These are phyloP conservation scores for Onychomys leucogaster DNA, from an alignment of 2,797 vertebrate genomes.

Conservation along the genomic window DNA sequence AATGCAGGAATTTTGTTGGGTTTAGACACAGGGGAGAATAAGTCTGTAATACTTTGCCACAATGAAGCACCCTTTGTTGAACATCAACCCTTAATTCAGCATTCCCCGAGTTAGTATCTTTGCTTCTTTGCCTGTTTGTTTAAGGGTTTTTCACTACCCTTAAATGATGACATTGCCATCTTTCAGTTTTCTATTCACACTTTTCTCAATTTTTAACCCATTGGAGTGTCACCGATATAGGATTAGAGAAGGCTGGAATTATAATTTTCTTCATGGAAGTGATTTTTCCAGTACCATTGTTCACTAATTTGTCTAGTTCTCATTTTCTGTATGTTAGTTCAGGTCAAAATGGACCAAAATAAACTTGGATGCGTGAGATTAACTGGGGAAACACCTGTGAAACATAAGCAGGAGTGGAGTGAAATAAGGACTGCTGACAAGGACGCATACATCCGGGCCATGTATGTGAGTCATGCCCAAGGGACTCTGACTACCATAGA, in stretches of 20 bases:
- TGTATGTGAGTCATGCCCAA: too few species aligned
- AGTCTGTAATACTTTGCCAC: background rate
- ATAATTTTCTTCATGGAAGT: background rate
- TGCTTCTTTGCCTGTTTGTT: background rate
- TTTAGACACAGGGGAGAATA: background rate
- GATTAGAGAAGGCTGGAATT: background rate
- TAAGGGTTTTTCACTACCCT: background rate
- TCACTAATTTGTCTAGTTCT: background rate
- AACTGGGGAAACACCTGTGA: background rate
- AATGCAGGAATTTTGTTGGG: background rate
- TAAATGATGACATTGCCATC: background rate
- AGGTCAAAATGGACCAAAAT: background rate
- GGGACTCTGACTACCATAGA: background rate
- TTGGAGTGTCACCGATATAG: conserved; percentile 4
- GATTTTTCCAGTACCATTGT: background rate
- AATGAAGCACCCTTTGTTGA: background rate
- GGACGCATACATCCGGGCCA: too few species aligned
- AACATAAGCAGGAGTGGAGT: background rate
- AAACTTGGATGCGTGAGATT: background rate
- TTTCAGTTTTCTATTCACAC: background rate
- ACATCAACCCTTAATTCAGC: background rate
- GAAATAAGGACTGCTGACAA: too few species aligned
- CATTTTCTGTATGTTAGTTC: background rate
- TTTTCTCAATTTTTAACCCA: conserved; percentile 12
- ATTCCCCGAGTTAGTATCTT: background rate